Evolutionary conservation across 2,888 invertebrate species (phyloP), one percentile per base, ranked within the genome.

Genomic region (Lamellibrachia columna): DNA sequence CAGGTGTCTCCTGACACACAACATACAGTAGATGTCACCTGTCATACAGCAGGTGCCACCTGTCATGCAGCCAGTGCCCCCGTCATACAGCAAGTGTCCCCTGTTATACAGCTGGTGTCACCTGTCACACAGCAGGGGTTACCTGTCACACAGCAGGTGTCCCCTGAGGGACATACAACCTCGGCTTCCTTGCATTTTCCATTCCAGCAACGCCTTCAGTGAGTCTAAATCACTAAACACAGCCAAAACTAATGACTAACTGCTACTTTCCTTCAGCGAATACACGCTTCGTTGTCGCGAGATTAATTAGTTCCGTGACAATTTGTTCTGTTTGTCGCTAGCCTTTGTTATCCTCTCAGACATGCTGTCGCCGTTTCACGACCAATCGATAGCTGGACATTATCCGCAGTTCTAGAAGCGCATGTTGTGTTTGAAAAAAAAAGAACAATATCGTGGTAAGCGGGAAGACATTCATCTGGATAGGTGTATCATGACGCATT

Each of bases 271-370:
- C 75, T 22, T 75, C 75, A 75, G 22, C 75, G 75, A 75, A 75
- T 75, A n/a, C 75, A 75, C 75, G 75, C 75, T 75, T 75, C 75
- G 75, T 75, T 75, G 75, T 75, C 75, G 75, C 75, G 75, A 75
- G 22, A 75, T 75, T 75, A 75, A 75, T 75, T 75, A 75, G 75
- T 75, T 75, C 75, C 75, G 75, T 75, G 75, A 15, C 75, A 75
- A 75, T 75, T 75, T 75, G 75, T 75, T 75, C 75, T 75, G 22
- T 75, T 75, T 75, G 75, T 75, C 75, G 75, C 6, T 75, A 15
- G 75, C n/a, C n/a, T 75, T 75, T 75, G 75, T 75, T 75, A 75
- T 75, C 75, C 75, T 11, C 75, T n/a, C 75, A 75, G 75, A 75
- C 75, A 75, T 6, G 75, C 7, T 75, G 75, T 75, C 75, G 75